Base-by-base conservation (phyloP, 2,888 invertebrate genomes). In the Stenotaenia linearis region DNA sequence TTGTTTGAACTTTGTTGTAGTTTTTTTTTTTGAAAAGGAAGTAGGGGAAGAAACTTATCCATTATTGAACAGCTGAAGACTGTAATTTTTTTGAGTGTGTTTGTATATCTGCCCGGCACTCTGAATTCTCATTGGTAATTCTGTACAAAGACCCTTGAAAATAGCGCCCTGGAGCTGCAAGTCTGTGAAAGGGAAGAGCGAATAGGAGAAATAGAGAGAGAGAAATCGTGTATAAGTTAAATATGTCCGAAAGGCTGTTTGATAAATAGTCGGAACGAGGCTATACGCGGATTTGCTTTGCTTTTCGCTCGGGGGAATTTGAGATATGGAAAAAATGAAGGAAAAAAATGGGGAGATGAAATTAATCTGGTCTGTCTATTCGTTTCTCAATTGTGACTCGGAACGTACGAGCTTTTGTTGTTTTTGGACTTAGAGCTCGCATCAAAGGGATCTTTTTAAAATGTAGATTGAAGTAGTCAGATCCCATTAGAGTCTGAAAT, bases 1-100 rank as follows among this genome's bases (percentile, higher is more conserved):
- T 6, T 50, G 12, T 18, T 56, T 4, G 7, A 56, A n/a, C n/a
- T n/a, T n/a, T n/a, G n/a, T n/a, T n/a, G n/a, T n/a, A n/a, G n/a
- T n/a, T n/a, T n/a, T n/a, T n/a, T n/a, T n/a, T n/a, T n/a, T n/a
- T n/a, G n/a, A n/a, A n/a, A n/a, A n/a, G n/a, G n/a, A n/a, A n/a
- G n/a, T n/a, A n/a, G n/a, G n/a, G n/a, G n/a, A 56, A 56, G n/a
- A 56, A 56, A 56, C 56, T 7, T 56, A 56, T 56, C 56, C 56
- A 56, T 56, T 56, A 56, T 56, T 56, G 56, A 56, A 56, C 56
- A 56, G 56, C 56, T 56, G 56, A 56, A 56, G 56, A 56, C 56
- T 21, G 45, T 7, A 56, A 18, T 56, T 56, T 56, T 56, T 56
- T 56, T 56, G 56, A 56, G 56, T 56, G 56, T 56, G 56, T 56